Conservation (phyloP, 2,113 vertebrate genomes). For the Reinhardtius hippoglossoides region DNA sequence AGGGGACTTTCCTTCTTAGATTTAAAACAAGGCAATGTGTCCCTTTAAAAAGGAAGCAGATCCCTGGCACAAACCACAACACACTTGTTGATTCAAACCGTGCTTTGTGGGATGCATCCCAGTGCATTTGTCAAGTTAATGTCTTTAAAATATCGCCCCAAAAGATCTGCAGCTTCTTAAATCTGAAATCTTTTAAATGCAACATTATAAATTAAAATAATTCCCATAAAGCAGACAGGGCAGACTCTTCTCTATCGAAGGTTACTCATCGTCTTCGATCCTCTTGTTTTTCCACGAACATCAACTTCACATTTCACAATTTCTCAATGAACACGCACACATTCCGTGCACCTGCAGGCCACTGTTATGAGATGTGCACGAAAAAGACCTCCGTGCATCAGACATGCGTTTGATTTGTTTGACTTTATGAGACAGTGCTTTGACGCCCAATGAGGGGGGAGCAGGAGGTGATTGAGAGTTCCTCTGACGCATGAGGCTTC, state of each 20-base stretch:
- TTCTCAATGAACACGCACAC: too few relatives aligned
- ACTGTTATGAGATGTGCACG: not conserved
- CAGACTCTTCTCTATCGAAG: too few relatives aligned
- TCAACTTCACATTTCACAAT: too few relatives aligned
- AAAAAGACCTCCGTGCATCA: not conserved
- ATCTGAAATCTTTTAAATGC: not conserved
- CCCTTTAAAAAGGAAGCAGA: not conserved
- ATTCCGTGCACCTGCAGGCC: not conserved
- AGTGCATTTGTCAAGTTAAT: not conserved
- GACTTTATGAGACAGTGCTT: conserved; percentile 21
- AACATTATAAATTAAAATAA: not conserved
- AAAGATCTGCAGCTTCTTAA: not conserved
- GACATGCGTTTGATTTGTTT: conserved; percentile 4
- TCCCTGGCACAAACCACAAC: not conserved
- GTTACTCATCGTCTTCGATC: too few relatives aligned
- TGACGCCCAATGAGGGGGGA: conserved; percentile 43
- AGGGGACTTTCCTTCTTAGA: not conserved
- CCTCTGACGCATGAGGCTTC: conserved; percentile 51
- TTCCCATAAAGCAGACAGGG: not conserved
- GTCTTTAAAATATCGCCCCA: not conserved
- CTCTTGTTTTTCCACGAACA: too few relatives aligned
- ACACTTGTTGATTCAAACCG: not conserved
- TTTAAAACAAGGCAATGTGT: not conserved
- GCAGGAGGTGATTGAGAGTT: conserved; percentile 38
- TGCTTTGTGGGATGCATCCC: not conserved